Evolutionary conservation across 2,888 invertebrate species (phyloP).

Genomic region (Phytoseiulus persimilis): DNA sequence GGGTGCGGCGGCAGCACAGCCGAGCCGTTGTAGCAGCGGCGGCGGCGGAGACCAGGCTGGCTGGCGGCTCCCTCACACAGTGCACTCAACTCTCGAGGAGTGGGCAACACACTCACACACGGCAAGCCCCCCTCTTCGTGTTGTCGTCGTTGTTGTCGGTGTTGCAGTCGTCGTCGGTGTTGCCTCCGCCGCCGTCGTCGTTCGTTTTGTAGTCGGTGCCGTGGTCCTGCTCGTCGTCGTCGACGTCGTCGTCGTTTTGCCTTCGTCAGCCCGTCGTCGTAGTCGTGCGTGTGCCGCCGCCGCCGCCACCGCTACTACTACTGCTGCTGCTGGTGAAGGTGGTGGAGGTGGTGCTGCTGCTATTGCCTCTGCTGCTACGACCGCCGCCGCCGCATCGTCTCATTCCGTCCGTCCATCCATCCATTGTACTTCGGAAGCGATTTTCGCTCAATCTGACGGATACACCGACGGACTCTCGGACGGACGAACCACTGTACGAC

Average conservation of each 20-base stretch:
- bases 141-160: background rate
- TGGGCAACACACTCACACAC: conserved; percentile 5
- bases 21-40: background rate
- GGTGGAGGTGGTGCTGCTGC: background rate
- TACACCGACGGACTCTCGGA: background rate
- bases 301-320: background rate
- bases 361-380: background rate
- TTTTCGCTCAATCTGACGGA: background rate
- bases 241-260: background rate
- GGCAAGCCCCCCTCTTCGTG: background rate
- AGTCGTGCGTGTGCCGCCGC: background rate
- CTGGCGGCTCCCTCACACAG: conserved; percentile 5
- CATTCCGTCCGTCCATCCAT: background rate
- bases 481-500: background rate
- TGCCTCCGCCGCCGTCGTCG: background rate
- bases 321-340: background rate
- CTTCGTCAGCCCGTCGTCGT: background rate
- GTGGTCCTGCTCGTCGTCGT: background rate
- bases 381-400: background rate
- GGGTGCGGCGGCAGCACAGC: background rate
- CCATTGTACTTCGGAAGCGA: background rate
- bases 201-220: background rate
- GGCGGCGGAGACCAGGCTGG: background rate
- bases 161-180: background rate
- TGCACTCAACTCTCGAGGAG: conserved; percentile 5